phyloP scores from a whole-genome alignment of 2,888 invertebrate species.

The Luperina testacea region DNA sequence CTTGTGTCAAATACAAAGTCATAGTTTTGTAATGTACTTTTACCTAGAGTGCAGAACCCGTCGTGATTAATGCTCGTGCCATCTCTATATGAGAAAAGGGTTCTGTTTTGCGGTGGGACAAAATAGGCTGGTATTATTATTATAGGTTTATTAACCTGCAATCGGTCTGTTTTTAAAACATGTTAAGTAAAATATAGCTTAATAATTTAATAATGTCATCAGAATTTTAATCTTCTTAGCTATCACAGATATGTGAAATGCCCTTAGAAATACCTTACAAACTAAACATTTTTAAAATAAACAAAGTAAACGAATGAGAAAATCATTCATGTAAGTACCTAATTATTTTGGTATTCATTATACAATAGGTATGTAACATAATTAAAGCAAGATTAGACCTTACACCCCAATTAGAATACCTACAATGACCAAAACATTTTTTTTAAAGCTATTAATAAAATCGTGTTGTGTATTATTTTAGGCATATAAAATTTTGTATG shows the following conservation, averaged over 20 bases:
- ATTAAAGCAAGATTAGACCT: no score
- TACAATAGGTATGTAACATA: neutral
- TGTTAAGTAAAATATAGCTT: neutral
- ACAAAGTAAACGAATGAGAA: neutral
- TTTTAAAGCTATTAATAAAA: no score
- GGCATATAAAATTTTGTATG: no score
- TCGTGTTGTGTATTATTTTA: no score
- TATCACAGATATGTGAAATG: constrained; percentile 59
- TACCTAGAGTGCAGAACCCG: no score
- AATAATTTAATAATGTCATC: constrained; percentile 35
- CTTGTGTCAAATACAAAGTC: no score
- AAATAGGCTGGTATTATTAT: constrained; percentile 1
- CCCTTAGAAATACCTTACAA: neutral
- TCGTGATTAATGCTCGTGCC: no score
- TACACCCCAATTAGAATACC: no score
- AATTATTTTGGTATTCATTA: neutral
- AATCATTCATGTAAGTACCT: neutral
- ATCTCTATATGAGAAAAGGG: no score
- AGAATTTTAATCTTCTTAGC: constrained; percentile 9
- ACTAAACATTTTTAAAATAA: neutral
- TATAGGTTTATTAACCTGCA: neutral
- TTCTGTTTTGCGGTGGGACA: neutral
- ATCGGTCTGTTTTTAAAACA: constrained; percentile 1
- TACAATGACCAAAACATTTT: no score
- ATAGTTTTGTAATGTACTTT: no score